phyloP scores from a whole-genome alignment of 2,113 vertebrate genomes.

The Oncorhynchus nerka region DNA sequence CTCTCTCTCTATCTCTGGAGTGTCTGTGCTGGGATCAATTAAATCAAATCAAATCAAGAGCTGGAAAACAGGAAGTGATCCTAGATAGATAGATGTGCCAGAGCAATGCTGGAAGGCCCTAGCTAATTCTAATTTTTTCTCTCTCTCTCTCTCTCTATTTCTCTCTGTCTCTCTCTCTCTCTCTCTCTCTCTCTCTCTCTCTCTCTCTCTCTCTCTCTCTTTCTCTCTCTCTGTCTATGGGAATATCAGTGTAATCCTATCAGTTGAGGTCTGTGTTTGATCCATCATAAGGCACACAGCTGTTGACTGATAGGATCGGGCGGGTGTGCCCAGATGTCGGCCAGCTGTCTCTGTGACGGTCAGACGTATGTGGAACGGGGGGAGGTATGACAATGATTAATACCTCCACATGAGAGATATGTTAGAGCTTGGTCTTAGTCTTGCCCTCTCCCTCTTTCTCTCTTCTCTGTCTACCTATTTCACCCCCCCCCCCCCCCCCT shows the following conservation, averaged over 20 bases:
- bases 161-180: no score
- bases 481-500: no score
- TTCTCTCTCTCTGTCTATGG: neutral
- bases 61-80: neutral
- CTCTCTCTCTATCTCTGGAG: neutral
- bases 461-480: neutral
- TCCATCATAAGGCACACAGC: neutral
- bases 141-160: no score
- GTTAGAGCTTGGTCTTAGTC: neutral
- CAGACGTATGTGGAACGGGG: neutral
- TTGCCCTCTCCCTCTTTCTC: neutral
- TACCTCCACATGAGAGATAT: no score
- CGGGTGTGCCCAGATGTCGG: neutral
- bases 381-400: neutral
- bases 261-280: conserved; percentile 2
- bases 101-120: neutral
- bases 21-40: neutral
- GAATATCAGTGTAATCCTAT: conserved; percentile 14
- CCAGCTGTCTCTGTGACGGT: conserved; percentile 5
- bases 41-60: neutral
- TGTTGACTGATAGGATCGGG: neutral
- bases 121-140: neutral
- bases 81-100: neutral
- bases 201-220: neutral
- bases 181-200: neutral